These are phyloP conservation scores for Romanogobio albipinnatus DNA, from an alignment of 2,113 vertebrate genomes.

Conservation along the genomic window DNA sequence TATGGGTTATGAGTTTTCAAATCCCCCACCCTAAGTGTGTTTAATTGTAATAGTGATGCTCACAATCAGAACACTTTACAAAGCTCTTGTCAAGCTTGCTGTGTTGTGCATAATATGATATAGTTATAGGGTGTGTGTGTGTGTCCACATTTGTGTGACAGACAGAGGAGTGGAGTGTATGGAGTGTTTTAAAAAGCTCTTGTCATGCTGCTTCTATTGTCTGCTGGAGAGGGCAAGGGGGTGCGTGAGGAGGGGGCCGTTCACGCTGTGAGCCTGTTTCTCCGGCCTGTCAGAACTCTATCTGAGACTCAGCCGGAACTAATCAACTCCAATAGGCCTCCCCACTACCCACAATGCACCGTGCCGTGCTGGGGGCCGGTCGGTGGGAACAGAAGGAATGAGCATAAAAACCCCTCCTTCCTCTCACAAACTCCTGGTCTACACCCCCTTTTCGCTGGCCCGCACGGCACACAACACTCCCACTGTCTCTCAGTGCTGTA, in stretches of 20 bases:
- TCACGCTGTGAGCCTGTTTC: conserved; percentile 79
- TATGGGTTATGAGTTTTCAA: not conserved
- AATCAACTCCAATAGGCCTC: conserved; percentile 82
- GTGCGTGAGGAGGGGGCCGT: conserved; percentile 52
- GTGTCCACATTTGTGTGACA: conserved; percentile 51
- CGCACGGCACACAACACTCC: conserved; percentile 74
- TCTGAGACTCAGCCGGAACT: conserved; percentile 82
- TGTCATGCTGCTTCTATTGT: conserved; percentile 74
- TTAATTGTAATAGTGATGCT: conserved; percentile 4
- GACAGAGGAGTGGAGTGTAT: conserved; percentile 59
- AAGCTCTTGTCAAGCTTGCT: conserved; percentile 49
- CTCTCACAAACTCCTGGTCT: conserved; percentile 56
- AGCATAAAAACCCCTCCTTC: conserved; percentile 33
- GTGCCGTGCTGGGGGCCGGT: conserved; percentile 69
- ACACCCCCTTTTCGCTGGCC: conserved; percentile 59
- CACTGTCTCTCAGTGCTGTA: conserved; percentile 79
- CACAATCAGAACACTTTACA: conserved; percentile 43
- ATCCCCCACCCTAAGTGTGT: not conserved
- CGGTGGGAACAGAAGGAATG: conserved; percentile 72
- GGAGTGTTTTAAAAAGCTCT: conserved; percentile 79
- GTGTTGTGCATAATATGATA: conserved; percentile 48
- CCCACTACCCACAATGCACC: conserved; percentile 79
- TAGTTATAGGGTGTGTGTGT: conserved; percentile 59
- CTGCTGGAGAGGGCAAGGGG: conserved; percentile 66
- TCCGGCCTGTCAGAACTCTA: conserved; percentile 83